Evolutionary conservation across 2,113 vertebrate species (phyloP).

Genomic region (Macrotus californicus): DNA sequence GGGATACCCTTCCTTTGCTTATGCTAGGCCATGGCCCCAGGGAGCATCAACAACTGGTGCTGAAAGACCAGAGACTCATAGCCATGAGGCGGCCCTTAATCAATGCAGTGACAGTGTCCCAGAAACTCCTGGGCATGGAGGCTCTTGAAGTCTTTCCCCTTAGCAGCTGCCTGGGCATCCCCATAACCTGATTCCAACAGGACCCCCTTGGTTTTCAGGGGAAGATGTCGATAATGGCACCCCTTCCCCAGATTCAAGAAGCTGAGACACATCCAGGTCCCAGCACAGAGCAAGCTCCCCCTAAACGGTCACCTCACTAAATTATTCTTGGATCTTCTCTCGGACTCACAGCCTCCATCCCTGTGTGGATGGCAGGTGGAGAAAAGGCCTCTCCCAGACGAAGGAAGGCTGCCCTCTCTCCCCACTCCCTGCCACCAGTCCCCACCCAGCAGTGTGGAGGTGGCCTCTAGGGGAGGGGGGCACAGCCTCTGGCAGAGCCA

Average conservation of each 20-base stretch:
- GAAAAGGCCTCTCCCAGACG: neutral
- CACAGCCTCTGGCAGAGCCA: neutral
- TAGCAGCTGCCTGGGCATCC: neutral
- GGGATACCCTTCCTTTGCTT: neutral
- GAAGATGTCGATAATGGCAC: accelerated
- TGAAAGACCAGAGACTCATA: neutral
- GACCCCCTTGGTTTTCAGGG: neutral
- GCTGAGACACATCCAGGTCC: neutral
- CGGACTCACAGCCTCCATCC: accelerated
- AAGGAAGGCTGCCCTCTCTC: neutral
- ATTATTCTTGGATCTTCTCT: neutral
- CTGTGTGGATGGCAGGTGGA: neutral
- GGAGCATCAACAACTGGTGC: neutral
- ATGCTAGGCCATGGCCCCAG: neutral
- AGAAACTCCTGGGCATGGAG: accelerated
- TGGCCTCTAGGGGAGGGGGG: neutral
- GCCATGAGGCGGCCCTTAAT: neutral
- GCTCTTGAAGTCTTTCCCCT: neutral
- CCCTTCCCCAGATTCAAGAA: neutral
- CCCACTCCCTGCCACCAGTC: neutral
- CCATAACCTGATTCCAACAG: too few species aligned
- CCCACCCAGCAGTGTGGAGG: neutral
- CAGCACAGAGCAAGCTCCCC: neutral
- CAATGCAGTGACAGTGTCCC: neutral
- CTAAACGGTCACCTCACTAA: neutral